A percentile compares a stretch with the other conserved stretches of the same genome.
These are phyloP conservation scores for Siniperca obscura DNA, from an alignment of 2,797 vertebrate species.

Conservation along the genomic window DNA sequence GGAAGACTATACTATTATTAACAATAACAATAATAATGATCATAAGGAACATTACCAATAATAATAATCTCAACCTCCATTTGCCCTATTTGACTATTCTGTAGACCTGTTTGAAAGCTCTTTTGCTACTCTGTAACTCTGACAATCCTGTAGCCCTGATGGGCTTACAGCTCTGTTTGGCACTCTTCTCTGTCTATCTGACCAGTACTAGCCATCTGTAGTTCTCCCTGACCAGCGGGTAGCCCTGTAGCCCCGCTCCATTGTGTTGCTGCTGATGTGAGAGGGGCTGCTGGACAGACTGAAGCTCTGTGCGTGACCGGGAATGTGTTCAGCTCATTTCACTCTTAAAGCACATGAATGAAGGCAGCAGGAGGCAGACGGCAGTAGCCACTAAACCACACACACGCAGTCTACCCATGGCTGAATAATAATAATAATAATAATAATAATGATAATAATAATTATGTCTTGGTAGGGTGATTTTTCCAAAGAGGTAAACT, in stretches of 20 bases:
- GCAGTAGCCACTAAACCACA: slow-evolving; percentile 55
- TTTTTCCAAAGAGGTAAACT: slow-evolving; percentile 1
- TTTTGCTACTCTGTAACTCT: background rate
- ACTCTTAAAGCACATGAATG: slow-evolving; percentile 64
- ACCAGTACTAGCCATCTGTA: background rate
- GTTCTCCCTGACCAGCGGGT: background rate
- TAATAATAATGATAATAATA: slow-evolving; percentile 12
- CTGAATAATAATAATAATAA: slow-evolving; percentile 11
- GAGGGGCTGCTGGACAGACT: slow-evolving; percentile 49
- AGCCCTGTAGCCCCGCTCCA: slow-evolving; percentile 22
- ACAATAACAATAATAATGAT: background rate
- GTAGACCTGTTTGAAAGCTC: background rate
- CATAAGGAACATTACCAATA: background rate
- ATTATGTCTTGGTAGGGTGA: background rate
- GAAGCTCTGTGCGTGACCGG: slow-evolving; percentile 74
- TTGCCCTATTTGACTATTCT: background rate
- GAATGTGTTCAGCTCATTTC: slow-evolving; percentile 80
- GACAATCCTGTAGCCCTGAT: background rate
- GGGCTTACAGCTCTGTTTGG: background rate
- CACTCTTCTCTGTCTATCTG: background rate
- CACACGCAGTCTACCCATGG: slow-evolving; percentile 13
- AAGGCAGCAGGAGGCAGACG: slow-evolving; percentile 71
- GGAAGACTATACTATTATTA: background rate
- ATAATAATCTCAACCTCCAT: background rate
- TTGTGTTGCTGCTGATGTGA: slow-evolving; percentile 61